Base-by-base conservation (phyloP, 2,888 invertebrate genomes). In the Rhyacophila evoluta region DNA sequence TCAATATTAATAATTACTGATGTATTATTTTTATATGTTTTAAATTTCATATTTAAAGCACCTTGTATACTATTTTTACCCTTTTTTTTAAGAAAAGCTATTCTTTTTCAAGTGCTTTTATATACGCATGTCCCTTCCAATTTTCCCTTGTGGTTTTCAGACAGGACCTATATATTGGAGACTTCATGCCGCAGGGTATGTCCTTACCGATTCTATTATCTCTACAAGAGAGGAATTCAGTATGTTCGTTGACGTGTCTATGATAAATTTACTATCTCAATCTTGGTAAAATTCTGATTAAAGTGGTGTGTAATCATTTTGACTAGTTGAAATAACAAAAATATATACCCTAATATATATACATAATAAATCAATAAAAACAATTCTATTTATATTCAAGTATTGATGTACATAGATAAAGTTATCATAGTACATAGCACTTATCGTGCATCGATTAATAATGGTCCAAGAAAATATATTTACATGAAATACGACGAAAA, bases 91-190 rank as follows among this genome's bases (percentile, higher is more conserved):
- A 55, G 41, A 8, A 19, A 55, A 8, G 8, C 55, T 55, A 55
- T 55, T 55, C 55, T 55, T 55, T 25, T 55, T 55, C 55, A 25
- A 55, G 55, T 25, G 55, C 55, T 55, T 55, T 55, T 55, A 55
- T 55, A 19, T 55, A 25, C 25, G 19, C 55, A 55, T 55, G 55
- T 55, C 55, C 25, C 25, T 55, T 55, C 55, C 55, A 55, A 55
- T 55, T 55, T 55, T 55, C 55, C 25, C 55, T 55, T 55, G 55
- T 55, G 55, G 55, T 55, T 55, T 55, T 55, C 55, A 8, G 55
- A 19, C 55, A 55, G 25, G 10, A 19, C 55, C 55, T 19, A 8
- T 55, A 19, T 55, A 55, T 55, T 55, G 55, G 55, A 55, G 55
- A 15, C 55, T 5, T 55, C 55, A 55, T 15, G 55, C 55, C 55